Evolutionary conservation across 1,140 invertebrate species (phyloP).

Genomic region (Scylla paramamosain): DNA sequence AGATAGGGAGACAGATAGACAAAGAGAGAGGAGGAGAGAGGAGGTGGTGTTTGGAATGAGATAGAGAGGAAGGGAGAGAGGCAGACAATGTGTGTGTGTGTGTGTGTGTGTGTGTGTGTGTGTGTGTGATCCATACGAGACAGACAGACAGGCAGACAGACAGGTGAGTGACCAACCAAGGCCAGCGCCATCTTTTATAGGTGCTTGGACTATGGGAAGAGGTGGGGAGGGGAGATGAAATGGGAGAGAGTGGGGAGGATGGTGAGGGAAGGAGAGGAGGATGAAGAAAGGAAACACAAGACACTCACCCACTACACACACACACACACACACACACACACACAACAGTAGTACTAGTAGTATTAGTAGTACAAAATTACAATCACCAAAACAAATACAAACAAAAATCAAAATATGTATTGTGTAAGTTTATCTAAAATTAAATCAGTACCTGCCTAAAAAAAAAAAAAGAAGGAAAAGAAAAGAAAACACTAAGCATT

Average conservation of each 20-base stretch:
- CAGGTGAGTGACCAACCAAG: conserved; percentile 1
- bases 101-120: too few species aligned
- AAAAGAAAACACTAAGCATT: too few species aligned
- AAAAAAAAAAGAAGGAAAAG: neutral
- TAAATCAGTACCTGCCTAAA: too few species aligned
- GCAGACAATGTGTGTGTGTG: too few species aligned
- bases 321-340: conserved; percentile 34
- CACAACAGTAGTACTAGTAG: too few species aligned
- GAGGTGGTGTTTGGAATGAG: neutral
- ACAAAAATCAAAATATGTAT: too few species aligned
- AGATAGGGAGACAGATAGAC: too few species aligned
- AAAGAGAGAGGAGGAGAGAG: too few species aligned
- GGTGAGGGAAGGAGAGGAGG: conserved; percentile 24
- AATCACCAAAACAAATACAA: too few species aligned
- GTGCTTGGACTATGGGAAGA: neutral
- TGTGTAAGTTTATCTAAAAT: too few species aligned
- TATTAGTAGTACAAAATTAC: neutral
- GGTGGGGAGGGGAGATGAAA: neutral
- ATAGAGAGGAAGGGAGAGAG: neutral
- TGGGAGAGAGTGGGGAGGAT: neutral
- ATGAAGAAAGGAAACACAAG: neutral
- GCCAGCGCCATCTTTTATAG: neutral
- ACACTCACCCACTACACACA: neutral
- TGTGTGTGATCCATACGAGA: neutral
- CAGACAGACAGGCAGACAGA: neutral